These are phyloP conservation scores for Trididemnum nubilum DNA, from an alignment of 23 tunicate species.

Conservation along the genomic window DNA sequence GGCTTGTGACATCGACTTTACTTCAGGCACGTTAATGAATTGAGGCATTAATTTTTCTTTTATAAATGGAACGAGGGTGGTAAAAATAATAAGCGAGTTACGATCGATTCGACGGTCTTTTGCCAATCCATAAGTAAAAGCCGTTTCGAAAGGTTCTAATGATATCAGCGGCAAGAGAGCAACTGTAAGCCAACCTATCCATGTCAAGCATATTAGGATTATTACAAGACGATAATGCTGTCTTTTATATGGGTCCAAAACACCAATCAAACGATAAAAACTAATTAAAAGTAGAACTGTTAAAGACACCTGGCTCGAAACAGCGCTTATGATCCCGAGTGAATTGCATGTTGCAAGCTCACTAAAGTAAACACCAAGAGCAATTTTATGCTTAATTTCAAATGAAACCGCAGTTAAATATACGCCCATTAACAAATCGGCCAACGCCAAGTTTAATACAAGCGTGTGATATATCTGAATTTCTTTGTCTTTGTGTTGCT, in stretches of 20 bases:
- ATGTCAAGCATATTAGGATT: not conserved
- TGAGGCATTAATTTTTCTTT: too few relatives aligned
- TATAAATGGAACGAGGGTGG: too few relatives aligned
- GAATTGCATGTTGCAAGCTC: not conserved
- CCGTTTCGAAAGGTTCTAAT: not conserved
- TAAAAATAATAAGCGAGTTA: too few relatives aligned
- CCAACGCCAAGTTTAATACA: not conserved
- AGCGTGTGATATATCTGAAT: not conserved
- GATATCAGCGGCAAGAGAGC: not conserved
- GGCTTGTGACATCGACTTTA: too few relatives aligned
- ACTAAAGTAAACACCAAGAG: too few relatives aligned
- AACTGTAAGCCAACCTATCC: not conserved
- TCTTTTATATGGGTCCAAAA: not conserved
- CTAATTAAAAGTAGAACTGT: not conserved
- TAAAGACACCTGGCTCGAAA: not conserved
- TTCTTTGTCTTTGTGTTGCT: not conserved
- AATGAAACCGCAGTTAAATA: not conserved
- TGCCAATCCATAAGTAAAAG: not conserved
- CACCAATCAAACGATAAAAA: not conserved
- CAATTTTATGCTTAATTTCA: not conserved
- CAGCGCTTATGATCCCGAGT: not conserved
- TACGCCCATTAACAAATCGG: not conserved
- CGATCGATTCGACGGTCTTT: too few relatives aligned
- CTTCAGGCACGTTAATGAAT: too few relatives aligned
- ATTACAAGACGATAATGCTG: not conserved